Conservation (phyloP, 2,888 invertebrate species). For the Carpatolechia fugitivella region DNA sequence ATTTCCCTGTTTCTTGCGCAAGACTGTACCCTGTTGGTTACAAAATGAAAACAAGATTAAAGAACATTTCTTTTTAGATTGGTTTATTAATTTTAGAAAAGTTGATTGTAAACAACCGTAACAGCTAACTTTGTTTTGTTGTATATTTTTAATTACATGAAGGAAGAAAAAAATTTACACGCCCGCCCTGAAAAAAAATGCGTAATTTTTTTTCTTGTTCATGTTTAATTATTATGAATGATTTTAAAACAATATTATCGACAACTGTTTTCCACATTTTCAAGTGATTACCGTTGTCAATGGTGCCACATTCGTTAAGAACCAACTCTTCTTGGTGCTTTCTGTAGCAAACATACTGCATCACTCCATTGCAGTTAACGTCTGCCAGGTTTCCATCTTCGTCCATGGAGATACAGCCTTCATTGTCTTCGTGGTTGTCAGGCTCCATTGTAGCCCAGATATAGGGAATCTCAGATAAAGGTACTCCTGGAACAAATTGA, state of each 20-base stretch:
- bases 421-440: conserved; percentile 31
- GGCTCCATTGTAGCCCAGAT: conserved; percentile 35
- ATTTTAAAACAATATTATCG: too few relatives aligned
- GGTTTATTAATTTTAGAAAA: too few relatives aligned
- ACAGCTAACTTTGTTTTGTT: too few relatives aligned
- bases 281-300: neutral
- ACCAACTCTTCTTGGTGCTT: neutral
- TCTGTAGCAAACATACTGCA: neutral
- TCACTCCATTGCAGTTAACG: neutral
- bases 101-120: too few relatives aligned
- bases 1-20: conserved; percentile 25
- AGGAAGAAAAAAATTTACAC: too few relatives aligned
- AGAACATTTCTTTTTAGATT: too few relatives aligned
- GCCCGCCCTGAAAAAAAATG: too few relatives aligned
- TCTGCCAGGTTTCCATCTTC: conserved; percentile 21
- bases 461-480: conserved; percentile 29
- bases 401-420: conserved; percentile 29
- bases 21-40: conserved; percentile 24
- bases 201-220: too few relatives aligned
- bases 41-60: neutral
- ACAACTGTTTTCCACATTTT: too few relatives aligned
- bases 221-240: too few relatives aligned
- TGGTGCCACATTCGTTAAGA: neutral
- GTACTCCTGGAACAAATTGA: conserved; percentile 26
- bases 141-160: too few relatives aligned